Conservation (phyloP, 2,888 invertebrate species). For the Coenonympha glycerion region DNA sequence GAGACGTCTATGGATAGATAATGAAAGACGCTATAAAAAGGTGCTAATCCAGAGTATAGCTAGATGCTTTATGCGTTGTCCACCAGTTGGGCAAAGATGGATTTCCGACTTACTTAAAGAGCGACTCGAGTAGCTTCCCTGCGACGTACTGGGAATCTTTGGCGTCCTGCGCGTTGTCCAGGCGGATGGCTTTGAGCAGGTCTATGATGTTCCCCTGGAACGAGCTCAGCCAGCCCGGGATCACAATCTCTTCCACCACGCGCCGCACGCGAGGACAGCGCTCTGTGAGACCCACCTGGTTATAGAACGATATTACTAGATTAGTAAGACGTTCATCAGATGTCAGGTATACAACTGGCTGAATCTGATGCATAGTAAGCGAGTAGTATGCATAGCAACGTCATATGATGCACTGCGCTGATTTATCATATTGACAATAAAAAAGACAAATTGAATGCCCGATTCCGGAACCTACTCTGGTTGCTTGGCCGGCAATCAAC, state of each 20-base stretch:
- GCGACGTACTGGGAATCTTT: slow-evolving; percentile 71
- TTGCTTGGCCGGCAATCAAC: no score
- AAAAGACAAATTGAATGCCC: no score
- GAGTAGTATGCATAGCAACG: no score
- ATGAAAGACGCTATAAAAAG: no score
- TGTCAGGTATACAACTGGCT: no score
- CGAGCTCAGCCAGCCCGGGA: slow-evolving; percentile 85
- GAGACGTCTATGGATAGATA: slow-evolving; percentile 48
- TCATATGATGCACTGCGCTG: no score
- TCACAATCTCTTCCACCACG: slow-evolving; percentile 72
- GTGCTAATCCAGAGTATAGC: neutral
- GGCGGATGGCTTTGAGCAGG: slow-evolving; percentile 83
- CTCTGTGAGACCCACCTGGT: slow-evolving; percentile 67
- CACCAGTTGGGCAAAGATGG: neutral
- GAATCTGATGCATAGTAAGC: no score
- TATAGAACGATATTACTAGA: no score
- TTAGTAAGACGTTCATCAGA: no score
- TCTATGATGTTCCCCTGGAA: slow-evolving; percentile 82
- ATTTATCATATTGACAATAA: no score
- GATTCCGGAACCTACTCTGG: no score
- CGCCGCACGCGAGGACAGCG: slow-evolving; percentile 64
- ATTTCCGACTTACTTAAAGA: slow-evolving; percentile 56
- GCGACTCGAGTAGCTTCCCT: slow-evolving; percentile 63
- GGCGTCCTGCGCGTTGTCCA: slow-evolving; percentile 77
- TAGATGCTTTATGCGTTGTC: neutral